phyloP scores from a whole-genome alignment of 2,888 invertebrate genomes.

The Perithous albicinctus region DNA sequence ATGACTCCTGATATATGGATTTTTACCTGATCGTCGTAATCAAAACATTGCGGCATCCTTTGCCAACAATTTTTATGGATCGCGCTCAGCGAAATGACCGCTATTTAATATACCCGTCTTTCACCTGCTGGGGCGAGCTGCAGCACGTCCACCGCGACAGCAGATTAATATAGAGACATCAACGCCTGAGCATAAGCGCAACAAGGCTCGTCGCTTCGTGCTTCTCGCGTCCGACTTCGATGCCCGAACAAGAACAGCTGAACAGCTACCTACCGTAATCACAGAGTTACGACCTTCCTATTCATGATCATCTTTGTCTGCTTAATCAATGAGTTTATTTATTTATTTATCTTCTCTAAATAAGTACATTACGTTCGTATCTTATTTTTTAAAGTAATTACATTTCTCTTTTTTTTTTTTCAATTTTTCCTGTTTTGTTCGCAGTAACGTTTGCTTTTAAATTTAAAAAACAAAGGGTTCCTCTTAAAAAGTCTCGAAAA shows the following conservation, averaged over 20 bases:
- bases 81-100: slow-evolving; percentile 46
- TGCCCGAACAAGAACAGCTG: slow-evolving; percentile 56
- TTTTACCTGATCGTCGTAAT: slow-evolving; percentile 37
- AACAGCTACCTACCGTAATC: slow-evolving; percentile 3
- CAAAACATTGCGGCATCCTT: slow-evolving; percentile 21
- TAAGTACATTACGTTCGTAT: too few species aligned
- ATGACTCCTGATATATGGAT: background rate
- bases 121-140: slow-evolving; percentile 56
- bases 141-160: slow-evolving; percentile 36
- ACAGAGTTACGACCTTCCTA: too few species aligned
- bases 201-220: slow-evolving; percentile 50
- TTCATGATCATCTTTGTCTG: too few species aligned
- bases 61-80: slow-evolving; percentile 53
- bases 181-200: slow-evolving; percentile 72
- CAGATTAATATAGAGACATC: slow-evolving; percentile 76
- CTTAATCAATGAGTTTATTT: background rate
- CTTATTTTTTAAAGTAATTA: background rate
- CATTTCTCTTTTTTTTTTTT: slow-evolving; percentile 5
- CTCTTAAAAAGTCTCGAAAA: too few species aligned
- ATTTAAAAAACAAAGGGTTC: too few species aligned
- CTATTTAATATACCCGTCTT: slow-evolving; percentile 64
- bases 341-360: too few species aligned
- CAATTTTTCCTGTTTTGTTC: too few species aligned
- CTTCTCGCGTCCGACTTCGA: slow-evolving; percentile 55
- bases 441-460: too few species aligned